These are phyloP conservation scores for Halichoerus grypus DNA, from an alignment of 2,113 vertebrate species.

Conservation along the genomic window DNA sequence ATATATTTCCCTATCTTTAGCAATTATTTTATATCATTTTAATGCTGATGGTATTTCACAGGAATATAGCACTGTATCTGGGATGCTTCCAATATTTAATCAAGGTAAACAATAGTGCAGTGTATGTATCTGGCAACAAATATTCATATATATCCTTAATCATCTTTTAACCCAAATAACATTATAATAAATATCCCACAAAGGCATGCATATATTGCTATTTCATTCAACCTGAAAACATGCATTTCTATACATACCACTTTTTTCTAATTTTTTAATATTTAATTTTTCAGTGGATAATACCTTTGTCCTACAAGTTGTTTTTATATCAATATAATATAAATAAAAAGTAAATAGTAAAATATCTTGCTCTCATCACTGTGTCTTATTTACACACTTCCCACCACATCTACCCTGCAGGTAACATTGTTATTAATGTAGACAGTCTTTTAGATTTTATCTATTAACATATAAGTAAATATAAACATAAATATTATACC, in stretches of 20 bases:
- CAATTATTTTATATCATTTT: constrained; percentile 39
- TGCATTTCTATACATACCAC: background rate
- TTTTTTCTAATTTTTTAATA: background rate
- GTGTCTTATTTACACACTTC: background rate
- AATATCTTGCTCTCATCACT: background rate
- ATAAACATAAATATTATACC: background rate
- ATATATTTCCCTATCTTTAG: background rate
- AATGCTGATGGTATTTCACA: background rate
- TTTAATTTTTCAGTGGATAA: constrained; percentile 21
- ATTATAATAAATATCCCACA: background rate
- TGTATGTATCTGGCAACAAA: background rate
- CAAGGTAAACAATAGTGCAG: background rate
- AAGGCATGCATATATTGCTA: background rate
- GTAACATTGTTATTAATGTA: background rate
- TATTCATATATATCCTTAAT: background rate
- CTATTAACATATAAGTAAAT: background rate
- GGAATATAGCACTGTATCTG: background rate
- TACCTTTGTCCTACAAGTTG: background rate
- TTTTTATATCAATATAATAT: background rate
- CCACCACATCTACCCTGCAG: background rate
- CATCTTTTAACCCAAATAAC: constrained; percentile 3
- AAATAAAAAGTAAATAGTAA: constrained; percentile 7
- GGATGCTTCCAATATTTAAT: background rate
- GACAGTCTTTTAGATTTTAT: background rate
- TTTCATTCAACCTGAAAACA: constrained; percentile 13